Evolutionary conservation across 2,113 vertebrate species (phyloP).

Genomic region (Eupsittula cactorum): DNA sequence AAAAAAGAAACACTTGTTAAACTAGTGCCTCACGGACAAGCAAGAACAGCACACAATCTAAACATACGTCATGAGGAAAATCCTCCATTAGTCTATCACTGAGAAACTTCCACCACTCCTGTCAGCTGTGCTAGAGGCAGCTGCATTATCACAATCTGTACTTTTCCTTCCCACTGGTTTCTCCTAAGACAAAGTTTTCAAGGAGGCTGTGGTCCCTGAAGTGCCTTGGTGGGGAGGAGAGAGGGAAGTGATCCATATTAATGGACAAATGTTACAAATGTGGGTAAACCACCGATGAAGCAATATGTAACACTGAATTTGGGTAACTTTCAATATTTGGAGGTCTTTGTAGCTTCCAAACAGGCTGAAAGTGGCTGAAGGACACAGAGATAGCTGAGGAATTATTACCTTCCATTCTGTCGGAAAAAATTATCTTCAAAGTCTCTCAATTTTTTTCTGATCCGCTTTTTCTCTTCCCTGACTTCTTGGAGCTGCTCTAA

Average conservation of each 20-base stretch:
- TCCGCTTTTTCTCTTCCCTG: slow-evolving; percentile 93
- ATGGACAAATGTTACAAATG: not conserved
- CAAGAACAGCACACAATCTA: not conserved
- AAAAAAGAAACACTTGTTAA: not conserved
- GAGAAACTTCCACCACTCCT: not conserved
- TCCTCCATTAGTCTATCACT: fast-evolving
- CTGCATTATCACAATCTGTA: not conserved
- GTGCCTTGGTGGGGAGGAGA: not conserved
- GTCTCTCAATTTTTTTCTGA: slow-evolving; percentile 93
- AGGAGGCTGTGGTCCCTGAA: not conserved
- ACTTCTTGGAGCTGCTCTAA: slow-evolving; percentile 94
- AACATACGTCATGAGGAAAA: not conserved
- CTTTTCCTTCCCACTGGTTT: not conserved
- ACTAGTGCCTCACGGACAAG: not conserved
- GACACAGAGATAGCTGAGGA: not conserved
- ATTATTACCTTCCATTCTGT: slow-evolving; percentile 91
- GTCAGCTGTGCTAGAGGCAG: not conserved
- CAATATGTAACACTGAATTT: not conserved
- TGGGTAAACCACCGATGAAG: not conserved
- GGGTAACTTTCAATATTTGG: not conserved
- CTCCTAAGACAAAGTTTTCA: not conserved
- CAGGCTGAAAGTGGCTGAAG: not conserved
- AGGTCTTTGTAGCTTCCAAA: not conserved
- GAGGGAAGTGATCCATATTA: not conserved
- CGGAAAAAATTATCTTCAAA: slow-evolving; percentile 97